These are phyloP conservation scores for Alouatta palliata DNA, from an alignment of 2,113 vertebrate genomes.

Conservation along the genomic window DNA sequence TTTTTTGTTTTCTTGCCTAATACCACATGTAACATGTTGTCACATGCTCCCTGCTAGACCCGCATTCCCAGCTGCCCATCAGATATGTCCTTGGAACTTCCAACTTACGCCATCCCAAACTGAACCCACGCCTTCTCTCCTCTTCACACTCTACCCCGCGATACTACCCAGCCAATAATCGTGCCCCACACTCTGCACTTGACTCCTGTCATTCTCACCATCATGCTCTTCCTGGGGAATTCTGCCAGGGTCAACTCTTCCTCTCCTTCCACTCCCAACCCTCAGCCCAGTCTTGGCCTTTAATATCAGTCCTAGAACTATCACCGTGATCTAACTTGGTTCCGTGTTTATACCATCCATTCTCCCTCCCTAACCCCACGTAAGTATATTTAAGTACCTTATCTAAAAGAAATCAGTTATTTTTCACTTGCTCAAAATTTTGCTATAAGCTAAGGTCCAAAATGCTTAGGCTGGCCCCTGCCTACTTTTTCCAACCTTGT, in stretches of 20 bases:
- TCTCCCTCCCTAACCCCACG: background rate
- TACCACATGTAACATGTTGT: background rate
- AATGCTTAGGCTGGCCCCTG: background rate
- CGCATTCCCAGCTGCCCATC: background rate
- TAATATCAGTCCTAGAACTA: background rate
- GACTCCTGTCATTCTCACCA: background rate
- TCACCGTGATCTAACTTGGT: background rate
- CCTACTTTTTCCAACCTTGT: background rate
- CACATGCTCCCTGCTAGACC: background rate
- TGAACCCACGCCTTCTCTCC: background rate
- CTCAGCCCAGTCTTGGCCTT: background rate
- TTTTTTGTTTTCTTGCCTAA: background rate
- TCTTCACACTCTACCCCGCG: too few species aligned
- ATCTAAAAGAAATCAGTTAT: background rate
- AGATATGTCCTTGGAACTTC: background rate
- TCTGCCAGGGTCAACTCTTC: background rate
- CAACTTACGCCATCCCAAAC: background rate
- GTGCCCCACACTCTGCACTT: background rate
- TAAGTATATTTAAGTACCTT: background rate
- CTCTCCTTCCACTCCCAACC: too few species aligned
- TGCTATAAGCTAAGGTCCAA: background rate
- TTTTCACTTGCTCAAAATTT: background rate
- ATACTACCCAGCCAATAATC: background rate
- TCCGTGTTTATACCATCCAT: background rate
- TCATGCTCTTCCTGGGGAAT: background rate